Base-by-base conservation (phyloP, 2,888 invertebrate genomes). In the Scaeva pyrastri region DNA sequence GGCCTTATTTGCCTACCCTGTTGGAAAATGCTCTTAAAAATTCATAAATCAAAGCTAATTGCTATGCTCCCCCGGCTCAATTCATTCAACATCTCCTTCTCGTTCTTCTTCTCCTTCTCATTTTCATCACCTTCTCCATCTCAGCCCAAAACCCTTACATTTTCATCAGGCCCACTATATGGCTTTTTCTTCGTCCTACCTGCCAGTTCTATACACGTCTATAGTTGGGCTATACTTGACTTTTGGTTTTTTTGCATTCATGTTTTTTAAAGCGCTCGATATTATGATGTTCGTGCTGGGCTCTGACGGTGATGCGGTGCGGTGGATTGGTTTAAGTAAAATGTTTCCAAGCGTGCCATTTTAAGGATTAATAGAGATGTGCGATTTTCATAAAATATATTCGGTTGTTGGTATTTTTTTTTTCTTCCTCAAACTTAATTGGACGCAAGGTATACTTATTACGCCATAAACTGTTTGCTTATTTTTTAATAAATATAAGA, bases 11-110 rank as follows among this genome's bases (percentile, higher is more conserved):
- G 45, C 79, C 52, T 71, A 45, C 72, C 52, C 36, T 43, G 62
- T 45, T 52, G 55, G 70, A 36, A 74, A 41, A 36, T 66, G 55
- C 74, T 50, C 71, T 80, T 60, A 84, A 84, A 84, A 76, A 72
- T 79, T 81, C 81, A 85, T 85, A 85, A 85, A 81, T 81, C 81
- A 81, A 62, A 48, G 76, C 66, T 85, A 76, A 85, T 85, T 85
- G 72, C 52, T 68, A 68, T 66, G 66, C 50, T 64, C 66, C 31
- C 31, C 12, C 48, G 41, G 62, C 62, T 62, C 43, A 43, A 43
- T 43, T n/a, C 62, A 41, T 62, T 62, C 43, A 62, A 41, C 6
- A 8, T 39, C 41, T 26, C 7, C 26, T 26, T 21, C 11, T 11
- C 2, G 1, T 36, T 8, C 55, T 23, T 4, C 8, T 31, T 31